These are phyloP conservation scores for Lagenorhynchus albirostris DNA, from an alignment of 2,113 vertebrate genomes.

Conservation along the genomic window DNA sequence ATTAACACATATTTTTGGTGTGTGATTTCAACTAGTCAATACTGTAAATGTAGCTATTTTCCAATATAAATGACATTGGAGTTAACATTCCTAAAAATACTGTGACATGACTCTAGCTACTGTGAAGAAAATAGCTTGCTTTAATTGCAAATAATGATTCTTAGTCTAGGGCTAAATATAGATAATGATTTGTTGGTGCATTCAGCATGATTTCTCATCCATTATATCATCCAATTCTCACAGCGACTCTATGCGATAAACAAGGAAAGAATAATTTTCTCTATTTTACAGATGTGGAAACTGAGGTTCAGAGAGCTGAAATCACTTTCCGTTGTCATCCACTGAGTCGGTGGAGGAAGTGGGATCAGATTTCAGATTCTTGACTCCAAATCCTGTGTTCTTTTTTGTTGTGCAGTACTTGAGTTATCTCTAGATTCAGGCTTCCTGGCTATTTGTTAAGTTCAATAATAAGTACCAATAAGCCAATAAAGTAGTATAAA, in stretches of 20 bases:
- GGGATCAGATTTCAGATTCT: background rate
- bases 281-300: background rate
- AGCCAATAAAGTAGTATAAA: background rate
- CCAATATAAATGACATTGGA: slow-evolving; percentile 36
- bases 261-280: background rate
- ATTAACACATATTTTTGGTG: slow-evolving; percentile 60
- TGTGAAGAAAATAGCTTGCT: slow-evolving; percentile 59
- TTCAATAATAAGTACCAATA: background rate
- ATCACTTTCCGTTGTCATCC: background rate
- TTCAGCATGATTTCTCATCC: background rate
- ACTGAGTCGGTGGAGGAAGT: background rate
- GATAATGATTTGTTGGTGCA: background rate
- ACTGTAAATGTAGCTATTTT: slow-evolving; percentile 76
- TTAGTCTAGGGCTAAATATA: slow-evolving; percentile 52
- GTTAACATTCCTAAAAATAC: slow-evolving; percentile 65
- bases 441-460: background rate
- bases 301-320: background rate
- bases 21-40: slow-evolving; percentile 53
- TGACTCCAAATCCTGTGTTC: background rate
- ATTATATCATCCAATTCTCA: background rate
- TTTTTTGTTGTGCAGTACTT: background rate
- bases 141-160: slow-evolving; percentile 73
- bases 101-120: slow-evolving; percentile 60
- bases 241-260: background rate
- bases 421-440: background rate